Base-by-base conservation (phyloP, 2,113 vertebrate species). In the Anhinga anhinga region DNA sequence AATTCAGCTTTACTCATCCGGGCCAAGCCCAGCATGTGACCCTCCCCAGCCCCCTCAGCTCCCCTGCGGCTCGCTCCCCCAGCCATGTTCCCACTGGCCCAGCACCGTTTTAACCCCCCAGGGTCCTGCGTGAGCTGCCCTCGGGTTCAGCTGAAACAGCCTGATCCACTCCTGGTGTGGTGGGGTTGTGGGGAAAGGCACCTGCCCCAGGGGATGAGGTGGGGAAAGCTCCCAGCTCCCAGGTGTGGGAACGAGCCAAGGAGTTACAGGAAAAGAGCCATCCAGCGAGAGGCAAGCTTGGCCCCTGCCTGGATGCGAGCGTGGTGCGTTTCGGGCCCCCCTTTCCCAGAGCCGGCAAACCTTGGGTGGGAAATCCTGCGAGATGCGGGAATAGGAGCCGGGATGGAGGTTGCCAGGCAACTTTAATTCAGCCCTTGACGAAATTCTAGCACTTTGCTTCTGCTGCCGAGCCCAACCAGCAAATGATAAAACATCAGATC, bases 151-250 rank as follows among this genome's bases (percentile, higher is more conserved):
- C 42, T 9, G 5, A 94, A 85, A 82, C 66, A 92, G 66, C 61
- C 36, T 0, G 0, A 81, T 49, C 65, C 0, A 0, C 58, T 93
- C 78, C 45, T 0, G 0, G 34, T 0, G 0, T 0, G 0, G 49
- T 11, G 11, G 29, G 0, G 49, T 11, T 9, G 29, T 49, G 42
- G 76, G 27, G 15, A 52, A 81, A 95, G 38, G 73, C 15, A 7
- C 70, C 44, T 1, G 34, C 88, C 79, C n/a, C 10, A 4, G 61
- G 78, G 74, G 30, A 55, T 3, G 9, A 87, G 47, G 61, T 11
- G 11, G 61, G 56, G 88, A 90, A 36, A 55, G 44, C 58, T 86
- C 49, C 34, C 1, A 0, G 87, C 65, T 86, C 27, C 88, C 78
- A 62, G 58, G 71, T 13, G 2, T 78, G 94, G 88, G 95, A 96